These are phyloP conservation scores for Tenthredo livida DNA, from an alignment of 2,888 invertebrate genomes.

Conservation along the genomic window DNA sequence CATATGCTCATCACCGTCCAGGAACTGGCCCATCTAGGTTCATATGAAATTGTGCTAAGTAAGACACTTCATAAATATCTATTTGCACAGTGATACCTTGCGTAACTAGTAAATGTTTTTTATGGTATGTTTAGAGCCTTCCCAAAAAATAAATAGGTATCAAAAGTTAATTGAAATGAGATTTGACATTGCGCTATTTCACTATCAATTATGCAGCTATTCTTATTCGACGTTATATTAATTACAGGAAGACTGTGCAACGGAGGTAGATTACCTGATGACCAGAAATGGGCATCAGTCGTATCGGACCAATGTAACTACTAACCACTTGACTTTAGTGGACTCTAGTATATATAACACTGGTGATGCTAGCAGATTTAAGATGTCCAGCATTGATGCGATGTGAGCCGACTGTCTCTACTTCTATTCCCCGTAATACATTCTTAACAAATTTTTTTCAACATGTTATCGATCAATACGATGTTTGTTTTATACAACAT, in stretches of 20 bases:
- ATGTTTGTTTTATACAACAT: conserved; percentile 34
- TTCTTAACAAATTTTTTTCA: conserved; percentile 14
- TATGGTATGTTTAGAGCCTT: not conserved
- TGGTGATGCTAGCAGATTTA: conserved; percentile 51
- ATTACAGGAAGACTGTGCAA: conserved; percentile 57
- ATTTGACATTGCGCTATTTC: not conserved
- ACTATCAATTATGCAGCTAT: not conserved
- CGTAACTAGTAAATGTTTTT: not conserved
- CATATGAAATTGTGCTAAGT: conserved; percentile 66
- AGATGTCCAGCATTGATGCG: conserved; percentile 48
- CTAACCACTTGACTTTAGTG: conserved; percentile 64
- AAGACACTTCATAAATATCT: conserved; percentile 2
- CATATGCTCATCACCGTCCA: conserved; percentile 74
- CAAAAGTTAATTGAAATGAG: not conserved
- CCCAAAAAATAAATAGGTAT: not conserved
- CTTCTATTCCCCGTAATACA: conserved; percentile 42
- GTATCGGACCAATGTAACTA: conserved; percentile 75
- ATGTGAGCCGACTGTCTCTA: conserved; percentile 52
- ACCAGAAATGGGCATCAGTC: conserved; percentile 62
- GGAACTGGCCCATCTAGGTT: conserved; percentile 75
- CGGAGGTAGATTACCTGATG: conserved; percentile 55
- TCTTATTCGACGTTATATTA: conserved; percentile 44
- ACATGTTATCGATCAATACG: not conserved
- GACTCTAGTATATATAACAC: conserved; percentile 52
- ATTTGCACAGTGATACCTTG: not conserved